Evolutionary conservation across 2,113 vertebrate species (phyloP), one percentile per base, ranked within the genome.

Genomic region (Eublepharis macularius): DNA sequence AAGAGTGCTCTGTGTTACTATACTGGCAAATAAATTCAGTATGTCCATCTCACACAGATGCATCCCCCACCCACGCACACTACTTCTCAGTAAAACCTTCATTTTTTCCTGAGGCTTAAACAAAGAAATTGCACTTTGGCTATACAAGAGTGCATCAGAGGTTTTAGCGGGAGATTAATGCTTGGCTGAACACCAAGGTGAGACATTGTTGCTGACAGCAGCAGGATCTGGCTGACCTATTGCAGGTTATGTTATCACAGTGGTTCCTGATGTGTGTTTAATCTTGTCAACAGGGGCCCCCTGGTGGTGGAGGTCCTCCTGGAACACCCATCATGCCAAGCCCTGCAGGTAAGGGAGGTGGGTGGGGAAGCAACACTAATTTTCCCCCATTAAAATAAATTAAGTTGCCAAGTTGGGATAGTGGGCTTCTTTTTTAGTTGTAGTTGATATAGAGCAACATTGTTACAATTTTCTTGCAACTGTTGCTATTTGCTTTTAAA

Each of bases 301-400:
- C 98, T 36, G 98, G 98, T 9, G 98, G 99, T 9, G 98, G 98
- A 4, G 99, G 98, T 76, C 99, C 98, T 81, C 98, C 99, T 9
- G 98, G 99, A 95, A 99, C 99, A 84, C 99, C 99, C 91, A 99
- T 99, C 95, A 99, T 99, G 97, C 98, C 99, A 89, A 99, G 99
- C 93, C 99, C 99, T 86, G 99, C 98, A 97, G 99, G 99, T 99
- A 93, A 89, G 83, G 45, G 21, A n/a, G 6, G 39, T 10, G 76
- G 47, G 76, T 32, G 41, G 49, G 57, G 34, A 76, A 0, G 73
- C 34, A 82, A 36, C n/a, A 69, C 65, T 54, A 41, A 74, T 83
- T 83, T 45, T 43, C 12, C 51, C 51, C 51, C 69, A 65, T 63
- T n/a, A 39, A 47, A 77, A 77, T 41, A n/a, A 51, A 66, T 47